Base-by-base conservation (phyloP, 2,113 vertebrate species). In the Astur gentilis region DNA sequence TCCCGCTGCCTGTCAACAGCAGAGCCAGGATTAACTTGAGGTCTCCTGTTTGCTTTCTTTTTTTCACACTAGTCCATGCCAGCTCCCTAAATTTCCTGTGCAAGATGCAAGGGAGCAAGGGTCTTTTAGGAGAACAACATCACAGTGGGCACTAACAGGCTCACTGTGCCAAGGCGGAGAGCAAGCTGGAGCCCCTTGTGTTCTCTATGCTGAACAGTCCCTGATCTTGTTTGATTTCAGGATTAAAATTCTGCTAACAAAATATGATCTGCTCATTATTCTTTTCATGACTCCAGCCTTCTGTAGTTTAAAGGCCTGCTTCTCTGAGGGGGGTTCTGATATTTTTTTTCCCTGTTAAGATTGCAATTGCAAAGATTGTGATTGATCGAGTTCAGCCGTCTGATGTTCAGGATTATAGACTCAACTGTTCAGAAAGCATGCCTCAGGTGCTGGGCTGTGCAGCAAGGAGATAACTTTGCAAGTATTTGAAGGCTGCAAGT, bases 181-280 rank as follows among this genome's bases (percentile, higher is more conserved):
- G 62, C 52, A 69, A 19, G 58, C 72, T 85, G 78, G 38, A 90
- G 45, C 15, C 58, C 36, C 38, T 16, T 65, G 42, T 91, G 73
- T 49, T 93, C 78, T 71, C 64, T 50, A 15, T 40, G 54, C 62
- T 88, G 64, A 88, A 55, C 5, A 91, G 82, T 67, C 52, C 71
- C 42, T 67, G 84, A 64, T 95, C 58, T 88, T 77, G 45, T 86
- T 95, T 85, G 83, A 95, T 89, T 64, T 60, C 44, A 76, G 47
- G 66, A 96, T 96, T 96, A 95, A 90, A 95, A 96, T 95, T 91
- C 93, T 91, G 54, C 73, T 71, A 83, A 93, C 84, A 84, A 92
- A 94, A 90, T 88, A 81, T 2, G 27, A 87, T 84, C 90, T 76
- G 40, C 32, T 97, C 75, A 69, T 94, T 97, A 97, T 95, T 95